Evolutionary conservation across 1,140 invertebrate species (phyloP).

Genomic region (Drosophila obscura): DNA sequence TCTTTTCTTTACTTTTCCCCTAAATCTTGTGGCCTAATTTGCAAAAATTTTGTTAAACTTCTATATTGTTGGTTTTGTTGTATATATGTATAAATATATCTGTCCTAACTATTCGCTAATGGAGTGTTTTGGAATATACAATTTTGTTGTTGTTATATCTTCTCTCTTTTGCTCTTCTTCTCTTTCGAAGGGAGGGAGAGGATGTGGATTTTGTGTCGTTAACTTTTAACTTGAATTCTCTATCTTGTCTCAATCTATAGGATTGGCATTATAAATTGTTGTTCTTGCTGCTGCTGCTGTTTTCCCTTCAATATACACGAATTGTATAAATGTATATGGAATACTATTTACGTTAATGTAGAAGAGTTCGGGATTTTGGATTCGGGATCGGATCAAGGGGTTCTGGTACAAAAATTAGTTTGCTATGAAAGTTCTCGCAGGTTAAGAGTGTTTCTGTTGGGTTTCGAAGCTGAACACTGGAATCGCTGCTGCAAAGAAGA

Average conservation of each 20-base stretch:
- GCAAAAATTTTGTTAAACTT: constrained; percentile 44
- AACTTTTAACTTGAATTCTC: constrained; percentile 12
- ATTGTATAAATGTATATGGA: constrained; percentile 47
- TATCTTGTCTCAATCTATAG: constrained; percentile 6
- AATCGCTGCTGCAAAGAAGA: constrained; percentile 62
- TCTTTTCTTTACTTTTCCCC: constrained; percentile 26
- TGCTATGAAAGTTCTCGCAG: constrained; percentile 54
- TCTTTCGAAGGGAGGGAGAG: constrained; percentile 7
- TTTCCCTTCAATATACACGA: constrained; percentile 43
- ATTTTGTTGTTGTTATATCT: constrained; percentile 39
- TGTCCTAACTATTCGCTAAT: constrained; percentile 79
- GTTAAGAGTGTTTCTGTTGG: constrained; percentile 34
- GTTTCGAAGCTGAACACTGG: constrained; percentile 72
- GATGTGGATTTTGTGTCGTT: constrained; percentile 26
- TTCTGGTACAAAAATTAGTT: constrained; percentile 66
- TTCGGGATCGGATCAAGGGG: no score
- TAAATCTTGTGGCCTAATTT: constrained; percentile 33
- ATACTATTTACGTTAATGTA: constrained; percentile 26
- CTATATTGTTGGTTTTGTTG: constrained; percentile 18
- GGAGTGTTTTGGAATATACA: constrained; percentile 79
- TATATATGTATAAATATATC: constrained; percentile 57
- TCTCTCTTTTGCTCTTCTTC: constrained; percentile 27
- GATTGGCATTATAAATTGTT: constrained; percentile 26
- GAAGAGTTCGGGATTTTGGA: no score
- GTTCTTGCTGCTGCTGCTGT: background rate